Conservation (phyloP, 1,140 invertebrate species). For the Battus philenor region DNA sequence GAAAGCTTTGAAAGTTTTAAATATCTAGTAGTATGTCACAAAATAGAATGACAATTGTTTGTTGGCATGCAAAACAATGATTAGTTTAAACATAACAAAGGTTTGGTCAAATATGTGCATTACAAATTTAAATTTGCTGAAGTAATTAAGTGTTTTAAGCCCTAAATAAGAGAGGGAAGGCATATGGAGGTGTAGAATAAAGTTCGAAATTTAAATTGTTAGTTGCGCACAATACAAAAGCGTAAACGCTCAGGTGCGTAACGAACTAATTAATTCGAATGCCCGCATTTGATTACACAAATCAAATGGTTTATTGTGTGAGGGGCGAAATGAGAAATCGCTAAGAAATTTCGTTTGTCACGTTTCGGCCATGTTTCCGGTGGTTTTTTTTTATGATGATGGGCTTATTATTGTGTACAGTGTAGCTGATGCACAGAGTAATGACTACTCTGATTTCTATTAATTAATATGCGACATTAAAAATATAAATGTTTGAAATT, state of each 20-base stretch:
- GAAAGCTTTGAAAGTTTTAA: no score
- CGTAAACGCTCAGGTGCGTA: constrained; percentile 69
- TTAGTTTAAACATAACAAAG: constrained; percentile 2
- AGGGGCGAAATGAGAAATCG: constrained; percentile 72
- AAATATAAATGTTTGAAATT: no score
- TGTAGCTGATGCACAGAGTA: constrained; percentile 16
- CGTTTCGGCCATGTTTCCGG: constrained; percentile 63
- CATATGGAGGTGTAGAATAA: not conserved
- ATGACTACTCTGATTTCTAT: not conserved
- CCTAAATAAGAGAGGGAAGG: not conserved
- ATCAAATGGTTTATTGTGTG: constrained; percentile 68
- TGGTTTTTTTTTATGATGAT: constrained; percentile 56
- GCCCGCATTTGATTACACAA: constrained; percentile 74
- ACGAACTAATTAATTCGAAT: constrained; percentile 74
- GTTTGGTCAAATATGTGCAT: constrained; percentile 7
- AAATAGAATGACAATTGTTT: constrained; percentile 10
- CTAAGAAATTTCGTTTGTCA: constrained; percentile 73
- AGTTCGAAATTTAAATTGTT: constrained; percentile 6
- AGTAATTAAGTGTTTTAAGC: constrained; percentile 9
- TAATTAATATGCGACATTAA: not conserved
- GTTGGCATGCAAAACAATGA: constrained; percentile 2
- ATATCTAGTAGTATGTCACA: not conserved
- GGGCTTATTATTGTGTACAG: constrained; percentile 44
- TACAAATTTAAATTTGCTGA: constrained; percentile 3
- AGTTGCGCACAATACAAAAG: constrained; percentile 25